Evolutionary conservation across 1,140 invertebrate species (phyloP).

Genomic region (Musca vetustissima): DNA sequence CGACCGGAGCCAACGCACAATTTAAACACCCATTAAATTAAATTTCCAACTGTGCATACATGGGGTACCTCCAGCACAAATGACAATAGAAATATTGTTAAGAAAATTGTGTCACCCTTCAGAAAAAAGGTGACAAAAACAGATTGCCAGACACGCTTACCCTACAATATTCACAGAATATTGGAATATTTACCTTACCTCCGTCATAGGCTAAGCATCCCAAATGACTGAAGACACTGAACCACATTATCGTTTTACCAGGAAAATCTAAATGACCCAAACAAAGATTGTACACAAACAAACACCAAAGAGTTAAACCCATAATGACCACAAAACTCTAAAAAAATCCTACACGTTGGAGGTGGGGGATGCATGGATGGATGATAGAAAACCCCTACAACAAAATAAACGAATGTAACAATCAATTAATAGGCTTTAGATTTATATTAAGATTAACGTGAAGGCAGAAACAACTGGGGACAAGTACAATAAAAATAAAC

Average conservation of each 20-base stretch:
- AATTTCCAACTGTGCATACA: no score
- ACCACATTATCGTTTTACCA: neutral
- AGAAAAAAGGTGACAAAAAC: conserved; percentile 28
- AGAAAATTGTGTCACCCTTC: conserved; percentile 18
- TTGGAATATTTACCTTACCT: neutral
- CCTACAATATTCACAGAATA: no score
- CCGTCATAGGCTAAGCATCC: neutral
- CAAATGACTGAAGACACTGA: neutral
- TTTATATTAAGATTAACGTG: conserved; percentile 30
- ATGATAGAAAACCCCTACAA: conserved; percentile 4
- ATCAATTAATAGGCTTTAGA: conserved; percentile 49
- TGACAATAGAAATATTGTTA: neutral
- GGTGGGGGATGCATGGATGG: neutral
- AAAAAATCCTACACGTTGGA: neutral
- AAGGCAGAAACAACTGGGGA: neutral
- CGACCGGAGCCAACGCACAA: neutral
- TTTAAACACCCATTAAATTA: neutral
- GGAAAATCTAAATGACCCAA: neutral
- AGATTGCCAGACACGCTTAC: conserved; percentile 7
- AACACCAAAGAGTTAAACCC: conserved; percentile 11
- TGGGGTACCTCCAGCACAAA: neutral
- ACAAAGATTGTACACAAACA: neutral
- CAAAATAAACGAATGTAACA: conserved; percentile 40
- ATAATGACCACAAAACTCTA: conserved; percentile 1
- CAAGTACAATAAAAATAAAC: conserved; percentile 25